Percentiles rank a stretch among this genome's conserved stretches.
Conservation (phyloP, 1,140 invertebrate genomes). For the Drosophila ercepeae region DNA sequence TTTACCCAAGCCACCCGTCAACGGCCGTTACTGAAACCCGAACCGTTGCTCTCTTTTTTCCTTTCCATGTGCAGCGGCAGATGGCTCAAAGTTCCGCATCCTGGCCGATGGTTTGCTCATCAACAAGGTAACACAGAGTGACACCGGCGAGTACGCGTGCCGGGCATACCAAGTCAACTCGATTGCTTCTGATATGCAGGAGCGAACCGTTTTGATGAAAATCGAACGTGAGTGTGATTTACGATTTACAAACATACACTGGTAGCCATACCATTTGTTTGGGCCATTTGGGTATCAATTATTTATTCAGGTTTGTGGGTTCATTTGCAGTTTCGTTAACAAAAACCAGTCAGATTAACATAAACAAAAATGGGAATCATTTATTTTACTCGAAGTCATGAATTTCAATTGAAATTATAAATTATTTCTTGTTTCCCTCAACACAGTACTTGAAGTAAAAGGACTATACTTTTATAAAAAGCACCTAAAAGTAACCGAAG, state of each 20-base stretch:
- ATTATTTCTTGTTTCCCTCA: no score
- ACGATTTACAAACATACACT: constrained; percentile 62
- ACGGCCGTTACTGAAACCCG: constrained; percentile 1
- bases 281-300: not conserved
- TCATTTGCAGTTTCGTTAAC: no score
- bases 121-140: constrained; percentile 84
- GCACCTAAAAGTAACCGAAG: no score
- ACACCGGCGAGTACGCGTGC: constrained; percentile 85
- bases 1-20: constrained; percentile 1
- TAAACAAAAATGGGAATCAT: no score
- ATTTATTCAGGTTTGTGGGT: not conserved
- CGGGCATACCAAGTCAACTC: constrained; percentile 85
- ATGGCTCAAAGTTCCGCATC: constrained; percentile 81
- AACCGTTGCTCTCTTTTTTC: constrained; percentile 8
- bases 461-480: no score
- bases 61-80: constrained; percentile 39
- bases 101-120: constrained; percentile 85
- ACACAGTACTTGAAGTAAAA: no score
- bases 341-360: no score
- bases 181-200: constrained; percentile 84
- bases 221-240: constrained; percentile 85
- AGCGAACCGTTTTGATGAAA: constrained; percentile 84
- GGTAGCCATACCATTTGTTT: not conserved
- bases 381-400: not conserved
- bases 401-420: not conserved